Conservation (phyloP, 2,888 invertebrate species). For the Rotaria socialis region DNA sequence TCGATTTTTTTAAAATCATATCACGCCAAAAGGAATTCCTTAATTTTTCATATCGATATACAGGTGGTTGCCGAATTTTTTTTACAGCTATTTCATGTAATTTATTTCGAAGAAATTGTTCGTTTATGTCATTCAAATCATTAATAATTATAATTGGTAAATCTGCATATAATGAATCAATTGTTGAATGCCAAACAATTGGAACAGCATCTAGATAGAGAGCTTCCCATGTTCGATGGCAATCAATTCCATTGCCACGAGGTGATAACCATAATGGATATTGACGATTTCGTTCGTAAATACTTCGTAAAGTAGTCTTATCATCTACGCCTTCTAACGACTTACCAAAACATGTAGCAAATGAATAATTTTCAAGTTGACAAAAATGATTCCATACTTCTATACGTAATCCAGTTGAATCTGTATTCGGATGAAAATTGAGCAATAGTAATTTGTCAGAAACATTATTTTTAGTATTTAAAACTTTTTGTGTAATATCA, state of each 20-base stretch:
- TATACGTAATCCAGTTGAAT: background rate
- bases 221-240: conserved; percentile 30
- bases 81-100: background rate
- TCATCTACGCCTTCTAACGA: background rate
- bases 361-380: background rate
- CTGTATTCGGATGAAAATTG: background rate
- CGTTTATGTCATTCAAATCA: background rate
- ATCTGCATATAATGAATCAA: background rate
- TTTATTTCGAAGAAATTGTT: background rate
- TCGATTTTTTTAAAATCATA: background rate
- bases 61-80: background rate
- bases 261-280: background rate
- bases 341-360: background rate
- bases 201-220: background rate
- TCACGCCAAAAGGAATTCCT: background rate
- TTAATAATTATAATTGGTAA: background rate
- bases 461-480: background rate
- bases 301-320: background rate
- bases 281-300: background rate
- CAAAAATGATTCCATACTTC: background rate
- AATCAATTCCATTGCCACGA: background rate
- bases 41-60: background rate
- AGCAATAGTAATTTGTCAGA: background rate
- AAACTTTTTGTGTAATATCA: background rate
- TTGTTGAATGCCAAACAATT: background rate